Conservation (phyloP, 2,113 vertebrate species). For the Dipodomys ordii region DNA sequence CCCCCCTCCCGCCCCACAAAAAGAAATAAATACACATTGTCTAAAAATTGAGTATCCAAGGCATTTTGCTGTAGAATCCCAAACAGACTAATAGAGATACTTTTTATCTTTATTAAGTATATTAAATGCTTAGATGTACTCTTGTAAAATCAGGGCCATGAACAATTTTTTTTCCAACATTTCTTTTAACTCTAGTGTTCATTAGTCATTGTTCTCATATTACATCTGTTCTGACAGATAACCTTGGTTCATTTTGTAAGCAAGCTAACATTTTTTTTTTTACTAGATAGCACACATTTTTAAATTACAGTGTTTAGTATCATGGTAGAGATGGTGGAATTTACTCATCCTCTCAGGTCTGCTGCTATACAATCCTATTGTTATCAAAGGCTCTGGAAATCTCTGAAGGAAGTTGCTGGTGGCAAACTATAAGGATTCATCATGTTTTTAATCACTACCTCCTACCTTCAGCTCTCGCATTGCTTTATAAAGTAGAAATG, state of each 20-base stretch:
- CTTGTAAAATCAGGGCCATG: background rate
- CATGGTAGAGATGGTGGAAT: background rate
- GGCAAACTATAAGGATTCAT: background rate
- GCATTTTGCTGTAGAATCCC: background rate
- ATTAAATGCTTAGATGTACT: background rate
- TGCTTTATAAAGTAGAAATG: background rate
- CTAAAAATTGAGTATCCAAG: background rate
- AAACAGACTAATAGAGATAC: background rate
- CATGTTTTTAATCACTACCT: background rate
- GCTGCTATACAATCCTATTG: background rate
- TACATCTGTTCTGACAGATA: background rate
- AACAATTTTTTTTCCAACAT: background rate
- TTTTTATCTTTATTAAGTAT: background rate
- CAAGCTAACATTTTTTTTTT: background rate
- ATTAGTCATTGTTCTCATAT: background rate
- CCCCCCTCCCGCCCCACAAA: too few species aligned
- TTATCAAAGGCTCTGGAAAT: background rate
- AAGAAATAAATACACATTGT: background rate
- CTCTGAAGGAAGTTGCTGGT: background rate
- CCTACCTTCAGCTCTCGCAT: background rate
- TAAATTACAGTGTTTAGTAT: fast-evolving
- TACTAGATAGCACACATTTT: background rate
- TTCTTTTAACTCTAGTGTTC: background rate
- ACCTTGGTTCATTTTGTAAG: background rate
- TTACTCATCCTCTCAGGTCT: background rate